A percentile compares a stretch with the other conserved stretches of the same genome.
These are phyloP conservation scores for Neopipo cinnamomea DNA, from an alignment of 2,113 vertebrate species.

Conservation along the genomic window DNA sequence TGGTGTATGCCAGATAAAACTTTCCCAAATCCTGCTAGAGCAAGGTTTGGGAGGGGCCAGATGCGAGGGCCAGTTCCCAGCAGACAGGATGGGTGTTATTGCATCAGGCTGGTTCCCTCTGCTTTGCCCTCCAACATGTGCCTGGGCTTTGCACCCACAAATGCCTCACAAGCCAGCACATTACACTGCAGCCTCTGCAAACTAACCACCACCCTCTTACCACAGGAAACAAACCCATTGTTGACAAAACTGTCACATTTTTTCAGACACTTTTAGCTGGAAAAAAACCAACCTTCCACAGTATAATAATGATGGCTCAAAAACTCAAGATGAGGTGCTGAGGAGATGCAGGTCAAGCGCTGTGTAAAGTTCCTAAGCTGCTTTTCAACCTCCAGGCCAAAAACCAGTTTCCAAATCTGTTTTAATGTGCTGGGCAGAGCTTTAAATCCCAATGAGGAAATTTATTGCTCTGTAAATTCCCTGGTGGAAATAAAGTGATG, in stretches of 20 bases:
- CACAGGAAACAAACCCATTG: neutral
- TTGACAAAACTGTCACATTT: neutral
- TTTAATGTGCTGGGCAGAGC: neutral
- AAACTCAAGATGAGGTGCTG: neutral
- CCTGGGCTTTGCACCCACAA: neutral
- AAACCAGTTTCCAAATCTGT: neutral
- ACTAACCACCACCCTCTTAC: neutral
- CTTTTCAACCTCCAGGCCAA: neutral
- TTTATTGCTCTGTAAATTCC: neutral
- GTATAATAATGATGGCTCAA: neutral
- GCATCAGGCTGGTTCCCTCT: neutral
- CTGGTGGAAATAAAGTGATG: neutral
- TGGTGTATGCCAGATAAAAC: neutral
- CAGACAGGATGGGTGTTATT: neutral
- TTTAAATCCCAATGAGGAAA: neutral
- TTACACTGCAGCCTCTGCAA: neutral
- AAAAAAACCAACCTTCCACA: neutral
- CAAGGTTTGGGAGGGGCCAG: neutral
- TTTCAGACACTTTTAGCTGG: neutral
- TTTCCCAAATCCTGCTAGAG: neutral
- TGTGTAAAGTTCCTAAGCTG: neutral
- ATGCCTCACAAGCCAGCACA: neutral
- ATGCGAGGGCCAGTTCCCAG: rapidly evolving
- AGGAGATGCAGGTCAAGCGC: neutral
- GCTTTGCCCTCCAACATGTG: neutral